Evolutionary conservation across 2,797 vertebrate species (phyloP).

Genomic region (Choloepus didactylus): DNA sequence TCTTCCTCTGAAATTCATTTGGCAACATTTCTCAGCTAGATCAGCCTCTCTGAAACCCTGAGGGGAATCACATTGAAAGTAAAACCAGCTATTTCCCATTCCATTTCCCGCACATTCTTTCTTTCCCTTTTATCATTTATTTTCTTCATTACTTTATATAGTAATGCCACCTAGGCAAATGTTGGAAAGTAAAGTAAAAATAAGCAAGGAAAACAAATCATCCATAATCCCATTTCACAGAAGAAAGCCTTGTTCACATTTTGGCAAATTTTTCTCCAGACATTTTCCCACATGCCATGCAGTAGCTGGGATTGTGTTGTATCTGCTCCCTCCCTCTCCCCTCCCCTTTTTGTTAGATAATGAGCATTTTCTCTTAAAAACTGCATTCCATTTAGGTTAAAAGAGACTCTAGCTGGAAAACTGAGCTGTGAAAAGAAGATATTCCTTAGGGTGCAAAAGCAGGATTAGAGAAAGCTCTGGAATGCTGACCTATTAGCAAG

Average conservation of each 20-base stretch:
- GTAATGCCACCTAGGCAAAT: background rate
- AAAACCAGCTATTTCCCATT: background rate
- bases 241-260: background rate
- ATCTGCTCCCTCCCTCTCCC: background rate
- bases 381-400: background rate
- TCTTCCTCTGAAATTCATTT: background rate
- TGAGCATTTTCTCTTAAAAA: slow-evolving; percentile 14
- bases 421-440: background rate
- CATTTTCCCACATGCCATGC: background rate
- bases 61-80: background rate
- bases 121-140: background rate
- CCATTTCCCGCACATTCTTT: background rate
- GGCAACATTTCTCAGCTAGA: background rate
- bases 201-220: background rate
- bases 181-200: background rate
- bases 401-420: background rate
- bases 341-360: background rate
- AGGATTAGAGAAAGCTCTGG: background rate
- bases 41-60: slow-evolving; percentile 14
- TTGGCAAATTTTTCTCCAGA: background rate
- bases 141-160: background rate
- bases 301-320: background rate
- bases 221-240: background rate
- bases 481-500: background rate
- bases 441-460: background rate